Percentiles rank a stretch among this genome's conserved stretches.
These are phyloP conservation scores for Camponotus vicinus DNA, from an alignment of 1,140 invertebrate species.

Conservation along the genomic window DNA sequence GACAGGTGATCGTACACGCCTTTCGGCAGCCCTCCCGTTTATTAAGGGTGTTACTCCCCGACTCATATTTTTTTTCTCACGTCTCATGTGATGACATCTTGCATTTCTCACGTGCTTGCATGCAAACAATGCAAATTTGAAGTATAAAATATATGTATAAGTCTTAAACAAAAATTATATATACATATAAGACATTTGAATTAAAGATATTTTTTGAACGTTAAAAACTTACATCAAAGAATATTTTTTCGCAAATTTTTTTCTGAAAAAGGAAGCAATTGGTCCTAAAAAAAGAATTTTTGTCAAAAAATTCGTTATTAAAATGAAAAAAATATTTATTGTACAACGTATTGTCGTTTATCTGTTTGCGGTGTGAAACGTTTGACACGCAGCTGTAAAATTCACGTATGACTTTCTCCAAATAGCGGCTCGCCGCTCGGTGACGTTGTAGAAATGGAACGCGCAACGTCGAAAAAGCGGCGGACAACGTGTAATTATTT, in stretches of 20 bases:
- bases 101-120: constrained; percentile 21
- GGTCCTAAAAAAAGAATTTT: neutral
- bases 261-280: neutral
- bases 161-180: too few relatives aligned
- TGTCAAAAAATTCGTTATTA: neutral
- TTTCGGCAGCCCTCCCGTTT: constrained; percentile 18
- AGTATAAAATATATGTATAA: neutral
- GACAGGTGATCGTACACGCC: constrained; percentile 26
- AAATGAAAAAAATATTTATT: neutral
- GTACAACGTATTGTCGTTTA: neutral
- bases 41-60: constrained; percentile 13
- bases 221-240: neutral
- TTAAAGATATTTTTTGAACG: neutral
- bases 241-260: neutral
- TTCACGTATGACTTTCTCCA: constrained; percentile 59
- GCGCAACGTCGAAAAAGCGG: constrained; percentile 32
- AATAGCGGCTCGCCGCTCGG: constrained; percentile 50
- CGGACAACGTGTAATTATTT: constrained; percentile 79
- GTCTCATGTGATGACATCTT: constrained; percentile 29
- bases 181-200: neutral
- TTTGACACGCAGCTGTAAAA: constrained; percentile 40
- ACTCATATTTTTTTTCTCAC: constrained; percentile 36
- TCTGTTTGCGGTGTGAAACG: constrained; percentile 30
- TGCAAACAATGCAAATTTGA: neutral
- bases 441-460: constrained; percentile 50